phyloP scores from a whole-genome alignment of 1,140 invertebrate species.

The Tachypleus tridentatus region DNA sequence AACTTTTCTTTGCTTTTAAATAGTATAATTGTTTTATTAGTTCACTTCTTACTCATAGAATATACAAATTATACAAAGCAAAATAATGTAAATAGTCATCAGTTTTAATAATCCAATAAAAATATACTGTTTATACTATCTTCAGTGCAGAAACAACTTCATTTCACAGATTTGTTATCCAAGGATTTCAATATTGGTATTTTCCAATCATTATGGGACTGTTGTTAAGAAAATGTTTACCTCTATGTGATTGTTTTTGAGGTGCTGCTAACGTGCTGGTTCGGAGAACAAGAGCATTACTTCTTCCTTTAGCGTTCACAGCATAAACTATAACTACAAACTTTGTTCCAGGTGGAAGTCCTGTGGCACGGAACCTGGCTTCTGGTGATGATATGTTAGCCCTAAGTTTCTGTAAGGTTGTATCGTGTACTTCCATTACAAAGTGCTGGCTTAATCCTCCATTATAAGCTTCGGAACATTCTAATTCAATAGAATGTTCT shows the following conservation, averaged over 20 bases:
- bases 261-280: constrained; percentile 48
- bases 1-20: too few species aligned
- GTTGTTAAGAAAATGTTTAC: constrained; percentile 5
- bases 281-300: constrained; percentile 62
- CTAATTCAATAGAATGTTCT: constrained; percentile 58
- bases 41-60: too few species aligned
- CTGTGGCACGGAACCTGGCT: constrained; percentile 38
- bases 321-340: constrained; percentile 73
- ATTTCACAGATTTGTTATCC: too few species aligned
- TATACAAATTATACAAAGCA: too few species aligned
- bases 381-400: constrained; percentile 13
- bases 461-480: constrained; percentile 70
- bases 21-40: too few species aligned
- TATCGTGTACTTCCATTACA: constrained; percentile 57
- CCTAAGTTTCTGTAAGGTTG: constrained; percentile 32
- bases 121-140: too few species aligned
- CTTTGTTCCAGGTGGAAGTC: constrained; percentile 51
- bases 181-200: too few species aligned
- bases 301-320: constrained; percentile 70
- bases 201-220: too few species aligned
- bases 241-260: constrained; percentile 19
- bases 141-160: too few species aligned
- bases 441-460: constrained; percentile 65
- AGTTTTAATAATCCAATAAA: too few species aligned
- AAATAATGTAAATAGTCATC: too few species aligned